phyloP scores from a whole-genome alignment of 2,113 vertebrate species.

The Xiphophorus hellerii region DNA sequence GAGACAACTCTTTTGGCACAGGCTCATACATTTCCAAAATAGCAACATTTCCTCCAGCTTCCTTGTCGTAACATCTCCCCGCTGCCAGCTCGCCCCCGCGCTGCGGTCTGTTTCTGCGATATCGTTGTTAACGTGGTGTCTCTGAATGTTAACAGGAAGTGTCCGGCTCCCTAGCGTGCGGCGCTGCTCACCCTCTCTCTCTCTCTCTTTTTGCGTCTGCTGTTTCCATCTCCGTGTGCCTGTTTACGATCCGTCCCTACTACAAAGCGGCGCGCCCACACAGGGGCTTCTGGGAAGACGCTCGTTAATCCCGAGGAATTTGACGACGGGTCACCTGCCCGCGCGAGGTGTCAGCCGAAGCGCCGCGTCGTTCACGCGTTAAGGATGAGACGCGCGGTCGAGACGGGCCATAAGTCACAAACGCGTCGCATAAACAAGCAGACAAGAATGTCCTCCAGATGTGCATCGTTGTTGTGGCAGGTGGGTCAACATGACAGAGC shows the following conservation, averaged over 20 bases:
- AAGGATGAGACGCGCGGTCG: neutral
- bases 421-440: conserved; percentile 6
- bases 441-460: conserved; percentile 52
- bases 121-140: conserved; percentile 54
- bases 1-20: neutral
- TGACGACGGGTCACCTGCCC: conserved; percentile 29
- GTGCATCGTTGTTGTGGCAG: conserved; percentile 30
- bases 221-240: conserved; percentile 26
- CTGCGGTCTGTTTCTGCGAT: conserved; percentile 30
- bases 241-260: conserved; percentile 37
- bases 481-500: neutral
- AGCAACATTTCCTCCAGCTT: conserved; percentile 21
- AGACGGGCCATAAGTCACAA: conserved; percentile 2
- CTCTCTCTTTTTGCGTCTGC: conserved; percentile 32
- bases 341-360: conserved; percentile 12
- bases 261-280: conserved; percentile 28
- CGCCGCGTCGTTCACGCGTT: neutral
- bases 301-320: conserved; percentile 59
- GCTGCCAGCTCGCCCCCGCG: conserved; percentile 17
- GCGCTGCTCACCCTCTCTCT: neutral
- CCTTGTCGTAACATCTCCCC: conserved; percentile 13
- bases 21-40: conserved; percentile 11
- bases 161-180: conserved; percentile 28
- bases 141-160: conserved; percentile 27
- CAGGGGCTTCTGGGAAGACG: conserved; percentile 24